Percentiles rank a stretch among this genome's conserved stretches.
phyloP scores from a whole-genome alignment of 2,797 vertebrate species.

The Pangasius larnaudii region DNA sequence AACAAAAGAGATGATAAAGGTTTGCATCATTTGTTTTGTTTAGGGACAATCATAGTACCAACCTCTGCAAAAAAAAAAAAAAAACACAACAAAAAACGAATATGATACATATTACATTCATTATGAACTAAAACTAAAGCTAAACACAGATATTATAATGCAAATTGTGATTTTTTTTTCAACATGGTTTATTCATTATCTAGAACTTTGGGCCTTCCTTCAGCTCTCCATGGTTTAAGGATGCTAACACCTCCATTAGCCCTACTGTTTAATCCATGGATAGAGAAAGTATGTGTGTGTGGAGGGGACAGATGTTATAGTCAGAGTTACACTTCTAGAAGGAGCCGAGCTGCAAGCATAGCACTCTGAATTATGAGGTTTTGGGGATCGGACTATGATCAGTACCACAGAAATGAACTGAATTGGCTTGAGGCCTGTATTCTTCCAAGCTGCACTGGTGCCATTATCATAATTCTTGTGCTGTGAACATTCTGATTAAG shows the following conservation, averaged over 20 bases:
- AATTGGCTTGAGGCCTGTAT: not conserved
- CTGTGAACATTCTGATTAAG: not conserved
- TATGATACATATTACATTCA: conserved; percentile 7
- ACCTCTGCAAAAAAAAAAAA: conserved; percentile 73
- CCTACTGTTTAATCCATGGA: conserved; percentile 1
- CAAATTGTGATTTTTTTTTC: not conserved
- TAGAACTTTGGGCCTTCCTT: not conserved
- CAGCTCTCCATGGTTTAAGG: not conserved
- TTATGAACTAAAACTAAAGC: not conserved
- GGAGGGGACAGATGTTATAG: conserved; percentile 3
- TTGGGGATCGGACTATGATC: not conserved
- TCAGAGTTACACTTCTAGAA: conserved; percentile 11
- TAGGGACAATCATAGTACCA: conserved; percentile 74
- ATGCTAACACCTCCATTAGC: not conserved
- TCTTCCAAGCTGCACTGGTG: too few species aligned
- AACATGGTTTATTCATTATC: not conserved
- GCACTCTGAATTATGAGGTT: conserved; percentile 49
- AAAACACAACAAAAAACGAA: conserved; percentile 61
- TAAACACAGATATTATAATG: not conserved
- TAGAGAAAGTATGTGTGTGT: not conserved
- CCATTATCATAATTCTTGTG: not conserved
- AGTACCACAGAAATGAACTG: not conserved
- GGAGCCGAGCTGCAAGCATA: not conserved
- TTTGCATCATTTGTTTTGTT: conserved; percentile 55
- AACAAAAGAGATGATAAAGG: conserved; percentile 60